These are phyloP conservation scores for Falco rusticolus DNA, from an alignment of 2,797 vertebrate genomes.

Conservation along the genomic window DNA sequence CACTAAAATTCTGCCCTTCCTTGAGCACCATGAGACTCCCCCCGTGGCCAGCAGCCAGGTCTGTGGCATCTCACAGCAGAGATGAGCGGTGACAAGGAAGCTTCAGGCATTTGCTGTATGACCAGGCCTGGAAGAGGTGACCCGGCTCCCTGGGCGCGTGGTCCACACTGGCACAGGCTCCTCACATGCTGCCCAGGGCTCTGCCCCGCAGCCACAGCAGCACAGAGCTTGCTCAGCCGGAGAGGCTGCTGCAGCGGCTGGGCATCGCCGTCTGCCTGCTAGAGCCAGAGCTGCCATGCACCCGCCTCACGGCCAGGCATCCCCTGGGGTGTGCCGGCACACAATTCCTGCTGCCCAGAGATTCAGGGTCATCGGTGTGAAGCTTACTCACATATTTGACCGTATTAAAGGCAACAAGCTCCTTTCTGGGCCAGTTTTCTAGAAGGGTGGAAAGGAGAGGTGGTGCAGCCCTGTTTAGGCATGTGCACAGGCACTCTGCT, in stretches of 20 bases:
- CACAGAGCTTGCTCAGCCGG: not conserved
- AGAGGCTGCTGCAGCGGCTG: not conserved
- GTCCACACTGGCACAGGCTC: fast-evolving
- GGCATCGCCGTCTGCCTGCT: fast-evolving
- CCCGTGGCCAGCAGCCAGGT: not conserved
- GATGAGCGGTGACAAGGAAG: not conserved
- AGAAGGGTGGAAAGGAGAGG: not conserved
- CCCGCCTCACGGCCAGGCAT: not conserved
- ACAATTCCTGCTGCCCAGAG: not conserved
- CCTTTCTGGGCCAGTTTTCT: not conserved
- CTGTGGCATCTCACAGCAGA: not conserved
- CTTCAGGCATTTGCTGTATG: not conserved
- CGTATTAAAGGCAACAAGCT: not conserved
- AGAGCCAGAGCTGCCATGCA: not conserved
- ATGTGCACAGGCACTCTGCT: not conserved
- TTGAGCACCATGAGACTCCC: not conserved
- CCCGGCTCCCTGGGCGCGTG: fast-evolving
- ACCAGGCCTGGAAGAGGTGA: not conserved
- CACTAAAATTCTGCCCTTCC: not conserved
- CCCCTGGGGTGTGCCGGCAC: not conserved
- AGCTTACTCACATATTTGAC: not conserved
- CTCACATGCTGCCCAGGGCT: fast-evolving
- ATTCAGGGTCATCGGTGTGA: fast-evolving
- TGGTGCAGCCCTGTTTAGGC: not conserved
- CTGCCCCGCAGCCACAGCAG: not conserved